Conservation (phyloP, 2,797 vertebrate genomes). For the Argya squamiceps region DNA sequence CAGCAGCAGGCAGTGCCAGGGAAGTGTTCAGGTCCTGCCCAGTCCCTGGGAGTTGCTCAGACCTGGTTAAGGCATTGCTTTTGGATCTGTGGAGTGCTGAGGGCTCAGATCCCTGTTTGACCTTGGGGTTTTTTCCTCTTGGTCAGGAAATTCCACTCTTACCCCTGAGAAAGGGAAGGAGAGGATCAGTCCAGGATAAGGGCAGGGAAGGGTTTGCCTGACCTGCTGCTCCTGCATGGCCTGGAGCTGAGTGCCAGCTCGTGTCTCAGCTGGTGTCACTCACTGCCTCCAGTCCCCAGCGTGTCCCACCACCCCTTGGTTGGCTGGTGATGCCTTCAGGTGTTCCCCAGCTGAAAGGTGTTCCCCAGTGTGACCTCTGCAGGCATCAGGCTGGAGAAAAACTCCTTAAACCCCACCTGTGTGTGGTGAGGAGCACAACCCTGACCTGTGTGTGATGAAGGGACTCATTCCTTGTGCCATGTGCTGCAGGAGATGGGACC, state of each 20-base stretch:
- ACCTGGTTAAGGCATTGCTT: background rate
- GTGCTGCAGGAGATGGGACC: background rate
- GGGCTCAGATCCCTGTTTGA: background rate
- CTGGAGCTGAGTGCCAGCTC: background rate
- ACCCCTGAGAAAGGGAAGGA: background rate
- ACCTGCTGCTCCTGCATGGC: rapidly evolving
- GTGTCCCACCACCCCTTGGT: background rate
- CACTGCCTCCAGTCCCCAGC: rapidly evolving
- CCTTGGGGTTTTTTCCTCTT: background rate
- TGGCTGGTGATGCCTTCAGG: background rate
- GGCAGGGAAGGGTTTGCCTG: background rate
- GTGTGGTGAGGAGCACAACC: background rate
- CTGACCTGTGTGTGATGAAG: background rate
- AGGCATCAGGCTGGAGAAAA: background rate
- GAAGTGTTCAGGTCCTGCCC: background rate
- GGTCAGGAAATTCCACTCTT: background rate
- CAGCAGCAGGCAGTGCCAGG: rapidly evolving
- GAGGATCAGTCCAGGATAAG: background rate
- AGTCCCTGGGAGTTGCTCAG: background rate
- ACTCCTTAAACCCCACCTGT: background rate
- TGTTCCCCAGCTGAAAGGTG: background rate
- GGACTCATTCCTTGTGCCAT: background rate
- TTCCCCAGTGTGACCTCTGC: background rate
- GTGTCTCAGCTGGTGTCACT: background rate
- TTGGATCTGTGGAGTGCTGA: background rate